Conservation (phyloP, 2,113 vertebrate species). For the Pachycephala philippinensis region DNA sequence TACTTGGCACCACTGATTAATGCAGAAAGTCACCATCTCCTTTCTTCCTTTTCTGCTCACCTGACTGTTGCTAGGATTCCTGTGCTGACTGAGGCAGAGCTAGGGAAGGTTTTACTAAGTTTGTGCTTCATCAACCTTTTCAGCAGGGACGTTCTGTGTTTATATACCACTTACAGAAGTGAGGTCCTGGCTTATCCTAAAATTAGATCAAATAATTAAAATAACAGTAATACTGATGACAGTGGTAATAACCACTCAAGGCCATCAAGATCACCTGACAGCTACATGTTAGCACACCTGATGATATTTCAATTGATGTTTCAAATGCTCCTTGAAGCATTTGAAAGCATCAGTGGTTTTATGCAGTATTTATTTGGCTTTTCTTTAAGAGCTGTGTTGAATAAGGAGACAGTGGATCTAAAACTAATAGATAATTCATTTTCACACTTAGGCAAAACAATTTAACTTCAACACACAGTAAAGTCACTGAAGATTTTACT, state of each 20-base stretch:
- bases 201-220: neutral
- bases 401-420: neutral
- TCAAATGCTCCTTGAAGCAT: neutral
- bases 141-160: neutral
- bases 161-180: neutral
- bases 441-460: slow-evolving; percentile 5
- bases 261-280: neutral
- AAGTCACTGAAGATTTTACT: neutral
- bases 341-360: neutral
- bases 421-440: slow-evolving; percentile 32
- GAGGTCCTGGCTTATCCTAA: neutral
- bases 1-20: neutral
- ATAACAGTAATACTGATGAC: neutral
- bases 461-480: neutral
- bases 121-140: neutral
- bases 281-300: neutral
- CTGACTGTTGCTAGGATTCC: neutral
- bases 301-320: neutral
- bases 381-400: neutral
- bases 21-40: neutral
- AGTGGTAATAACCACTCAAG: neutral
- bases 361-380: neutral
- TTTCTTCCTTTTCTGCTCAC: neutral
- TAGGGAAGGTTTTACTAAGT: neutral
- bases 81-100: neutral